Percentiles rank a stretch among this genome's conserved stretches.
Evolutionary conservation across 2,113 vertebrate genomes (phyloP).

Genomic region (Aspidoscelis tigris): DNA sequence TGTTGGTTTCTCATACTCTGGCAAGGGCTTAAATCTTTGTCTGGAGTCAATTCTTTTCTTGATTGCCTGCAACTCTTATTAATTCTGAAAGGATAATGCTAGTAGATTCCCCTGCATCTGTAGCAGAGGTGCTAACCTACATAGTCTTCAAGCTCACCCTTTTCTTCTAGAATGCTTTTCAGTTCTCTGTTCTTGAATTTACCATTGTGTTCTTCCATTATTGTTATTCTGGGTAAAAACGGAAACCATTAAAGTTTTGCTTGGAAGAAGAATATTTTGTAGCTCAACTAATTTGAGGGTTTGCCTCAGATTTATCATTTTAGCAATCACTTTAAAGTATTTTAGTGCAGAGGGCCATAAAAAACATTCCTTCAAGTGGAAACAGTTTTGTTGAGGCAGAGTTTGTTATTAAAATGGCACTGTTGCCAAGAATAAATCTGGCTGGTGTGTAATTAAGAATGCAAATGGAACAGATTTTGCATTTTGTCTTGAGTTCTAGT

Average conservation of each 20-base stretch:
- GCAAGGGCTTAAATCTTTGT: neutral
- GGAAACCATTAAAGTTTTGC: neutral
- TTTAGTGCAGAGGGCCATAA: neutral
- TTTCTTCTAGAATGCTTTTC: neutral
- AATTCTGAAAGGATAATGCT: neutral
- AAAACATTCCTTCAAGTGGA: neutral
- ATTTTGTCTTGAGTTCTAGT: too few relatives aligned
- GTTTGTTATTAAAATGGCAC: neutral
- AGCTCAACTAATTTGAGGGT: neutral
- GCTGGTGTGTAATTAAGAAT: neutral
- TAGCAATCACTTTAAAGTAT: neutral
- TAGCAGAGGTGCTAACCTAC: neutral
- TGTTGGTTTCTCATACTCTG: constrained; percentile 5
- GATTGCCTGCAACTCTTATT: neutral
- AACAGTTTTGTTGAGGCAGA: neutral
- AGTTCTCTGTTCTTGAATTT: neutral
- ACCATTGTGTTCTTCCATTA: neutral
- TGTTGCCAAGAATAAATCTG: neutral
- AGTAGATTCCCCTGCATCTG: neutral
- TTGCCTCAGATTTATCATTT: neutral
- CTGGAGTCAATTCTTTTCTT: neutral
- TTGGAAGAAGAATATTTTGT: neutral
- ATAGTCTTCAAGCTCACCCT: neutral
- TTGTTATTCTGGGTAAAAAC: neutral
- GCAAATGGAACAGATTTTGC: too few relatives aligned